These are phyloP conservation scores for Phrynocephalus guinanensis DNA, from an alignment of 2,797 vertebrate genomes.

Conservation along the genomic window DNA sequence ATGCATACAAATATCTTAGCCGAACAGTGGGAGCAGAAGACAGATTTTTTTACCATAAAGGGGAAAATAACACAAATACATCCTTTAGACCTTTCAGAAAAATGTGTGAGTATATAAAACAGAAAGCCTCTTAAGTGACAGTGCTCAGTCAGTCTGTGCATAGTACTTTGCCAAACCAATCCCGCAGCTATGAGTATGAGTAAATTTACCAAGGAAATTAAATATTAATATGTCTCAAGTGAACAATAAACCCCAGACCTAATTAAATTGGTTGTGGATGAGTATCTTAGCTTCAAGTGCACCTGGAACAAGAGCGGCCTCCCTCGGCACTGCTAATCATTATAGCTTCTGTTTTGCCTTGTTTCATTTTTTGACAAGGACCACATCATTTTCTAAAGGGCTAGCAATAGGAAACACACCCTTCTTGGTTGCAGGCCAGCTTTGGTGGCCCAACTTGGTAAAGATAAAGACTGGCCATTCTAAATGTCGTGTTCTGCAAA, in stretches of 20 bases:
- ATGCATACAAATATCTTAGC: neutral
- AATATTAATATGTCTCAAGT: neutral
- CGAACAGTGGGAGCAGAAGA: neutral
- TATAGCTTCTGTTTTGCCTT: neutral
- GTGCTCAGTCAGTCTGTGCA: neutral
- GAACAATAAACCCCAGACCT: neutral
- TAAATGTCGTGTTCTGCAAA: neutral
- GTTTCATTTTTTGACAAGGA: neutral
- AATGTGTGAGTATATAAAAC: neutral
- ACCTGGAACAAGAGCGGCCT: constrained; percentile 3
- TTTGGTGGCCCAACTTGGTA: neutral
- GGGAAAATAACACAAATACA: neutral
- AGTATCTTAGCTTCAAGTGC: constrained; percentile 10
- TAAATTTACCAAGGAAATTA: neutral
- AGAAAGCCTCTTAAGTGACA: neutral
- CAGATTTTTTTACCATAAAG: neutral
- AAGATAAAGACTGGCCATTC: constrained; percentile 44
- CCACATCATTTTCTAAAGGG: constrained; percentile 1
- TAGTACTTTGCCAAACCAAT: neutral
- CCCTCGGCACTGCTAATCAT: constrained; percentile 5
- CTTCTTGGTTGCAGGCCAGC: neutral
- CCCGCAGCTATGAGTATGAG: rapidly evolving
- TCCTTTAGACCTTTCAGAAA: neutral
- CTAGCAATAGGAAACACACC: constrained; percentile 43
- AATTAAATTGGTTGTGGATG: neutral